Evolutionary conservation across 2,888 invertebrate genomes (phyloP), one percentile per base, ranked within the genome.

Genomic region (Allacma fusca): DNA sequence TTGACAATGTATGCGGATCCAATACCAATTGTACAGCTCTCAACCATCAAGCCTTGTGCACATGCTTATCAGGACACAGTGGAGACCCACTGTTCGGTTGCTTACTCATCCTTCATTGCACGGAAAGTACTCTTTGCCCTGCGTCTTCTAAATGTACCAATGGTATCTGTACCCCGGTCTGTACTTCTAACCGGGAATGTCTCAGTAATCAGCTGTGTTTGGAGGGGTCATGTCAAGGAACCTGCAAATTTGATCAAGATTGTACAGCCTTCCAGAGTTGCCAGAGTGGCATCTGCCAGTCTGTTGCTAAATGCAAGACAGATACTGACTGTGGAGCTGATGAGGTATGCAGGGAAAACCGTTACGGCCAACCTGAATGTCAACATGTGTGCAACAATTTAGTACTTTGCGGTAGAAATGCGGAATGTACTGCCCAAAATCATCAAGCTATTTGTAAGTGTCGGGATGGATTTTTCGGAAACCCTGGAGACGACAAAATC

Each of bases 41-140:
- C 81, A 93, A 93, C 86, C 95, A 96, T 43, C 84, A 85, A 69
- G 93, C 93, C 0, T 89, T 93, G 50, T 96, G 96, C 85, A 90
- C 91, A n/a, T 96, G 96, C 86, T 89, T 91, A 83, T 89, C 93
- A 28, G 95, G 95, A 65, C 93, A 91, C 81, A 94, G 94, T 0
- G 95, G 95, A 29, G 94, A 95, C 87, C 93, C 96, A 16, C 91
- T 93, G 79, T 89, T 94, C 80, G 95, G 95, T 19, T 96, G 96
- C 85, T 91, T 93, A 29, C 90, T 92, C 0, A 89, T 96, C 72
- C 93, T 94, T 84, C 94, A 94, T 85, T 96, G 96, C 85, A 91
- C 91, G 69, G 89, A 89, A 76, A 94, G 95, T 82, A 90, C 88
- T 59, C 94, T 94, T 85, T 96, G 96, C 86, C 91, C 94, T 0